These are phyloP conservation scores for Colletes collaris DNA, from an alignment of 2,888 invertebrate genomes.

Conservation along the genomic window DNA sequence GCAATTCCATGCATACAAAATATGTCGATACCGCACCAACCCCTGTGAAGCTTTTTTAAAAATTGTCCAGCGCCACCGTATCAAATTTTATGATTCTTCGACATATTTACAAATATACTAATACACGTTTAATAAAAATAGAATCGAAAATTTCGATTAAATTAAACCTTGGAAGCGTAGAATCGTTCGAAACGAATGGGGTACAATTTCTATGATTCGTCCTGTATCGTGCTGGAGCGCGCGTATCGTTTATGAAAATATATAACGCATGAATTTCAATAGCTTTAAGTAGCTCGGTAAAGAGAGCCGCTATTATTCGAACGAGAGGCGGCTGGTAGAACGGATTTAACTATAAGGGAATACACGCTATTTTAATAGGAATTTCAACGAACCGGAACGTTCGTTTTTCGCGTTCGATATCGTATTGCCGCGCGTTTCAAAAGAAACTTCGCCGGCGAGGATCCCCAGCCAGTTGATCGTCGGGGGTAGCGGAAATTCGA, in stretches of 20 bases:
- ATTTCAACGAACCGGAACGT: neutral
- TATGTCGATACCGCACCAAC: too few relatives aligned
- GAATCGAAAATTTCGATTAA: too few relatives aligned
- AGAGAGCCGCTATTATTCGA: neutral
- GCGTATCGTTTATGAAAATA: neutral
- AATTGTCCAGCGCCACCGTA: too few relatives aligned
- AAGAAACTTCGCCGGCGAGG: neutral
- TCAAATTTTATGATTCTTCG: too few relatives aligned
- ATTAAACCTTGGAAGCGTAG: neutral
- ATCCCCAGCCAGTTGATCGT: constrained; percentile 1
- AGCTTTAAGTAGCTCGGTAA: constrained; percentile 10
- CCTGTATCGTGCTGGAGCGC: constrained; percentile 1
- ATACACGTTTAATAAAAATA: too few relatives aligned
- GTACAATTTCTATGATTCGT: neutral
- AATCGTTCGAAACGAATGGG: neutral
- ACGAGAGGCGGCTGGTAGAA: neutral
- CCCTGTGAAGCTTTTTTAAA: too few relatives aligned
- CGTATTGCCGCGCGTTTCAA: neutral
- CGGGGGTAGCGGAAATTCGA: neutral
- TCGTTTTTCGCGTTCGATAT: neutral
- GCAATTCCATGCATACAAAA: too few relatives aligned
- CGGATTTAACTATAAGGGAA: neutral
- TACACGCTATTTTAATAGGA: neutral
- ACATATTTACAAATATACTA: too few relatives aligned
- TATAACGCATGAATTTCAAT: constrained; percentile 21